Evolutionary conservation across 2,113 vertebrate genomes (phyloP).

Genomic region (Lates calcarifer): DNA sequence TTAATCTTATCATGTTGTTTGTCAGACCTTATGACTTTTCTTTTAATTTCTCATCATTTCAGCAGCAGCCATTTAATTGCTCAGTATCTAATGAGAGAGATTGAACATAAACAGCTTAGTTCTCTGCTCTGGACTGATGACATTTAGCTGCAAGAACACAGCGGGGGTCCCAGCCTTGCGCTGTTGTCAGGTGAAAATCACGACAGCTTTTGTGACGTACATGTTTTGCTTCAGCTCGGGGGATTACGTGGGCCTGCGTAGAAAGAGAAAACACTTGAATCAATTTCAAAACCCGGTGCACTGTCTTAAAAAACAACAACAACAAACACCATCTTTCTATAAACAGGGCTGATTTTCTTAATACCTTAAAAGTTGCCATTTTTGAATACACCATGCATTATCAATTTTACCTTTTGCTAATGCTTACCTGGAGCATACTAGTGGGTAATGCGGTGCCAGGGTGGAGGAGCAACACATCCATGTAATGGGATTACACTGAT

Average conservation of each 20-base stretch:
- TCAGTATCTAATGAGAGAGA: background rate
- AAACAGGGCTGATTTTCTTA: conserved; percentile 43
- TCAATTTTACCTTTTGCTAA: conserved; percentile 44
- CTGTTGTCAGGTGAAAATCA: conserved; percentile 14
- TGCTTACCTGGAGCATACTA: conserved; percentile 52
- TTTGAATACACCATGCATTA: conserved; percentile 53
- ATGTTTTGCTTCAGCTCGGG: conserved; percentile 7
- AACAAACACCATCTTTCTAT: conserved; percentile 29
- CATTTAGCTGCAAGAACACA: conserved; percentile 16
- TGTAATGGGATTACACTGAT: conserved; percentile 71
- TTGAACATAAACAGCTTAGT: background rate
- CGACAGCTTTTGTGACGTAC: conserved; percentile 25
- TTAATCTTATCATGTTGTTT: background rate
- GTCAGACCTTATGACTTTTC: background rate
- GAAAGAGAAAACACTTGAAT: conserved; percentile 36
- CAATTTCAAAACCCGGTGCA: conserved; percentile 14
- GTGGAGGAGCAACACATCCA: conserved; percentile 47
- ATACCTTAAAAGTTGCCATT: conserved; percentile 68
- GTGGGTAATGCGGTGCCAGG: conserved; percentile 35
- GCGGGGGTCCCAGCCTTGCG: background rate
- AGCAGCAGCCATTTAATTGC: background rate
- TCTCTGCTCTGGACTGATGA: conserved; percentile 21
- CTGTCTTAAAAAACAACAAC: background rate
- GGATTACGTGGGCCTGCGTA: conserved; percentile 56
- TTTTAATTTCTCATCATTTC: background rate